Evolutionary conservation across 2,888 invertebrate genomes (phyloP).

Genomic region (Oscheius sp.): DNA sequence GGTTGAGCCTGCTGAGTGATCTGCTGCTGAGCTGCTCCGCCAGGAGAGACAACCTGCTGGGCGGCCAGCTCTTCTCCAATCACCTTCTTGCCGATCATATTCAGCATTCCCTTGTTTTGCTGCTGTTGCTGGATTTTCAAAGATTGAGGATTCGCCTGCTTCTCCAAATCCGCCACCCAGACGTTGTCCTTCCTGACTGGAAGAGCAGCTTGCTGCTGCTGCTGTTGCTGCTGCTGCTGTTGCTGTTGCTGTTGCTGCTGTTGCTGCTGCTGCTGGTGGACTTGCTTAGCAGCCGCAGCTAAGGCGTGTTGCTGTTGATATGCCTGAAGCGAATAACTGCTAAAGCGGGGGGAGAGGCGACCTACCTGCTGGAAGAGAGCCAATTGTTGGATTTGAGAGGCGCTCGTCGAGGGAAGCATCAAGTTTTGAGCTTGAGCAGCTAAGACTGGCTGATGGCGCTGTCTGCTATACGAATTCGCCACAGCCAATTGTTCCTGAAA

Average conservation of each 20-base stretch:
- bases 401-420: no score
- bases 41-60: neutral
- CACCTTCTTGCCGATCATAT: conserved; percentile 14
- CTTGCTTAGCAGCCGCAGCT: no score
- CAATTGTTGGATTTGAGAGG: no score
- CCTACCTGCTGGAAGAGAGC: no score
- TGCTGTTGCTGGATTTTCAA: neutral
- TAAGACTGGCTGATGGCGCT: neutral
- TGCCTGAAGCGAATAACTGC: no score
- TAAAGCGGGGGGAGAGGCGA: no score
- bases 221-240: neutral
- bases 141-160: neutral
- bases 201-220: neutral
- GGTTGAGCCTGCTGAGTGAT: neutral
- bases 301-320: neutral
- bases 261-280: neutral
- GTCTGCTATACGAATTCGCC: neutral
- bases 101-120: neutral
- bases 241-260: neutral
- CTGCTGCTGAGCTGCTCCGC: neutral
- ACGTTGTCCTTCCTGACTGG: conserved; percentile 16
- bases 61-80: conserved; percentile 15
- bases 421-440: neutral
- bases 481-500: neutral
- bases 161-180: neutral